These are phyloP conservation scores for Alviniconcha marisindica DNA, from an alignment of 1,140 invertebrate species.

Conservation along the genomic window DNA sequence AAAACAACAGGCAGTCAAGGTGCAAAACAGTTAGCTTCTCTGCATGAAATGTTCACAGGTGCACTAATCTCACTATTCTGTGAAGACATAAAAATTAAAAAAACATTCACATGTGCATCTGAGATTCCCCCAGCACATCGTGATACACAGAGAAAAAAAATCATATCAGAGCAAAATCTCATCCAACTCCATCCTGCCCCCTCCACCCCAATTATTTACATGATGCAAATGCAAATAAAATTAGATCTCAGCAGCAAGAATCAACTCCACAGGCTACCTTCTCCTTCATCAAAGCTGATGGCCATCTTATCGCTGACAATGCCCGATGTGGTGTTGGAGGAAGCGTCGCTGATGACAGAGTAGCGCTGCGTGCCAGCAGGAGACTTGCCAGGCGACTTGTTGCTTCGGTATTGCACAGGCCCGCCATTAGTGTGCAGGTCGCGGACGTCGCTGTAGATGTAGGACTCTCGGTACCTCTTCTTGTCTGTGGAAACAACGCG, in stretches of 20 bases:
- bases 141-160: too few relatives aligned
- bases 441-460: conserved; percentile 74
- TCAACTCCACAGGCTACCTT: too few relatives aligned
- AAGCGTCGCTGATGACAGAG: conserved; percentile 93
- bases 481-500: conserved; percentile 66
- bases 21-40: neutral
- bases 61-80: too few relatives aligned
- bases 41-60: too few relatives aligned
- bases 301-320: conserved; percentile 96
- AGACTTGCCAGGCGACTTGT: conserved; percentile 56
- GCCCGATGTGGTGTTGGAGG: conserved; percentile 95
- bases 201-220: too few relatives aligned
- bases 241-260: too few relatives aligned
- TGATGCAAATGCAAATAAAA: too few relatives aligned
- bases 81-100: too few relatives aligned
- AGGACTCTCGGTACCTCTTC: conserved; percentile 75
- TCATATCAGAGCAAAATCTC: too few relatives aligned
- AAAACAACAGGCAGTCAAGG: conserved; percentile 1
- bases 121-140: too few relatives aligned
- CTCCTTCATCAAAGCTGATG: conserved; percentile 89
- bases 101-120: too few relatives aligned
- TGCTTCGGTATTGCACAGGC: conserved; percentile 48
- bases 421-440: conserved; percentile 67
- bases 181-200: too few relatives aligned
- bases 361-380: conserved; percentile 57